Base-by-base conservation (phyloP, 1,140 invertebrate species). In the Ceratoteleas bidentatus region DNA sequence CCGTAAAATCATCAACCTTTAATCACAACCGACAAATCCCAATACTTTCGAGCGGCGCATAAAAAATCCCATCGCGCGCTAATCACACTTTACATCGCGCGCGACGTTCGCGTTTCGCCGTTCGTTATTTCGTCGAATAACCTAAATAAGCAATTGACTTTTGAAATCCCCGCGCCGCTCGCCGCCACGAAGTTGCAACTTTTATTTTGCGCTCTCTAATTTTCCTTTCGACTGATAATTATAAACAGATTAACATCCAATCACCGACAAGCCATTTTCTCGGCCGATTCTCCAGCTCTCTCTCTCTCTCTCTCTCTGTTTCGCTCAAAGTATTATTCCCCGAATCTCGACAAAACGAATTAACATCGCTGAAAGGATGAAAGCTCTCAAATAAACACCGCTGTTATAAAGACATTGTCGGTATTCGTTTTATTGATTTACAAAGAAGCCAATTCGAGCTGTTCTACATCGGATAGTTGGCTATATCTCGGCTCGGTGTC, bases 391-490 rank as follows among this genome's bases (percentile, higher is more conserved):
- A 73, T 72, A 82, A 81, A 75, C 32, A 77, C 61, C 32, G 52
- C 57, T 33, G 52, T 74, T 68, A 69, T 65, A 75, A 69, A 65
- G 57, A 65, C 68, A 70, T 52, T 70, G 52, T 69, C 68, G 64
- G 52, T 72, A 73, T 72, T 64, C 69, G 58, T 81, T 70, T 62
- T 60, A 65, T 70, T 74, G 65, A 81, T 74, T 64, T 81, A 81
- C 70, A 80, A 80, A 82, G 68, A 73, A 82, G 56, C 62, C 57
- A 68, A 77, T 77, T 68, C 68, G 14, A 77, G 52, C 62, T 58
- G 70, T 62, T 81, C 58, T 76, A 72, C 61, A 72, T 76, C 49
- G 73, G 49, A 64, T 57, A 62, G 73, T 68, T 77, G 54, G 43
- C 50, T 72, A 73, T 76, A 70, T 61, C 58, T 60, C 34, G 24